Conservation (phyloP, 1,140 invertebrate species). For the Diorhabda sublineata region DNA sequence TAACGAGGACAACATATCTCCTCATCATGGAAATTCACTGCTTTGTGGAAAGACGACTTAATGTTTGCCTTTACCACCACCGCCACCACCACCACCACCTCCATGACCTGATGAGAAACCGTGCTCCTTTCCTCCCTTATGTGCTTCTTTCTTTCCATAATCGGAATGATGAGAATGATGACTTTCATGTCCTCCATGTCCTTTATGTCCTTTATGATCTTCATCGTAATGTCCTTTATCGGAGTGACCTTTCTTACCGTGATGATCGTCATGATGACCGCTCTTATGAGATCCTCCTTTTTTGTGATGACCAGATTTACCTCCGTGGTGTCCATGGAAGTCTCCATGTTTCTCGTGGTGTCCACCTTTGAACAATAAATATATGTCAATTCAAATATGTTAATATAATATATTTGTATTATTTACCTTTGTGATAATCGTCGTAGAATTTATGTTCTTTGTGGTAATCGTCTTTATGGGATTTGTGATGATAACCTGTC, state of each 20-base stretch:
- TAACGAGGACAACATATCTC: not conserved
- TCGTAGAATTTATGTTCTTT: constrained; percentile 79
- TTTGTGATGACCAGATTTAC: constrained; percentile 61
- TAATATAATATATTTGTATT: not conserved
- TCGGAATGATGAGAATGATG: constrained; percentile 63
- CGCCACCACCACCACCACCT: constrained; percentile 1
- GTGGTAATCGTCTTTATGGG: constrained; percentile 74
- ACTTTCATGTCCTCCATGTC: constrained; percentile 62
- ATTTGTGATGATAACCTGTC: constrained; percentile 73
- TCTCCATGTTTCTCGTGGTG: constrained; percentile 70
- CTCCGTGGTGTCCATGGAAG: constrained; percentile 63
- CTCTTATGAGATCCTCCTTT: constrained; percentile 69
- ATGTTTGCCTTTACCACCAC: not conserved
- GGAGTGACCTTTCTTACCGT: constrained; percentile 63
- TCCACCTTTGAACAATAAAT: constrained; percentile 48
- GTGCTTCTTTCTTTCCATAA: constrained; percentile 63
- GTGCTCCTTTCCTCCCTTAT: constrained; percentile 59
- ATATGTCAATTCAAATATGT: not conserved
- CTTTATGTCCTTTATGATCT: constrained; percentile 70
- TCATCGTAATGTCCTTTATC: constrained; percentile 70
- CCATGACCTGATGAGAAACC: constrained; percentile 39
- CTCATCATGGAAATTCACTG: not conserved
- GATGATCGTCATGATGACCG: constrained; percentile 59
- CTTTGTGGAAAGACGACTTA: not conserved
- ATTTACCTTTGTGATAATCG: constrained; percentile 59